Evolutionary conservation across 2,113 vertebrate species (phyloP), one percentile per base, ranked within the genome.

Genomic region (Rutilus rutilus): DNA sequence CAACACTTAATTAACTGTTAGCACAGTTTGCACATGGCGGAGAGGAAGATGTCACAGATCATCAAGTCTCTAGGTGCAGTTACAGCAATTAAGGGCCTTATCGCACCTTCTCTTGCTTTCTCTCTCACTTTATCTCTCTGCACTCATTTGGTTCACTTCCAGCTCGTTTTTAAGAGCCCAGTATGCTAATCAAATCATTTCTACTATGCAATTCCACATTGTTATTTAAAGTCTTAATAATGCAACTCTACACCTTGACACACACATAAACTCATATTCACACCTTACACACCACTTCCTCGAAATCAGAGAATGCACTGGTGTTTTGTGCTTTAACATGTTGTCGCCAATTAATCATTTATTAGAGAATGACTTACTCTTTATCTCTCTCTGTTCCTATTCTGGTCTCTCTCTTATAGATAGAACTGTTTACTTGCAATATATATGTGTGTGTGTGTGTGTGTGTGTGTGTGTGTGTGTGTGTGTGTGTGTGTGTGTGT

Each of bases 1-100:
- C 96, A 95, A 95, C 96, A 97, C 96, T 97, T 98, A 97, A 98
- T 99, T 99, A 99, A 97, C 98, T 96, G 96, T 98, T 98, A 98
- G 99, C 97, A 97, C 96, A 94, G 96, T 97, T 96, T 95, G 94
- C 94, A 94, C 94, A 93, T 94, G 95, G 96, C 92, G 95, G 95
- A 93, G 95, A 95, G 96, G 97, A 97, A 96, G 95, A 93, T 97
- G 97, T 98, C 97, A 97, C 97, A 98, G 97, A 98, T 97, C 97
- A 98, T 97, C 96, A 95, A 94, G 96, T 97, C 96, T 98, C 97
- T 95, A 95, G 96, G 96, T 97, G 96, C 96, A 96, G 96, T 97
- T 96, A 95, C 94, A 96, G 96, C 96, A 97, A 98, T 99, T 98
- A 98, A 96, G 96, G 96, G 96, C 96, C 97, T 96, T 94, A 96